Percentiles rank a stretch among this genome's conserved stretches.
These are phyloP conservation scores for Apodemus speciosus DNA, from an alignment of 2,113 vertebrate species.

Conservation along the genomic window DNA sequence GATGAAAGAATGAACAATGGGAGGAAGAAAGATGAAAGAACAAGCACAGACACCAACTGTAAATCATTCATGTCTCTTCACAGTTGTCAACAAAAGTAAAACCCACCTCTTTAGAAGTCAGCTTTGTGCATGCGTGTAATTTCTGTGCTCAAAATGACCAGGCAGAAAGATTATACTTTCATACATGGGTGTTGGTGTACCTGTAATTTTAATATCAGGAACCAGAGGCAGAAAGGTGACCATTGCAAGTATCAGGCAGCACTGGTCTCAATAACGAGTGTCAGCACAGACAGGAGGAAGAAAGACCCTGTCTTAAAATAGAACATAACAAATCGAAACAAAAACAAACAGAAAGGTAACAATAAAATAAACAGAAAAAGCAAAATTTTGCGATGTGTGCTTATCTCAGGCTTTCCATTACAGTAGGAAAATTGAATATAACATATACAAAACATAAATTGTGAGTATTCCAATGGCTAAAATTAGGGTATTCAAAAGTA, in stretches of 20 bases:
- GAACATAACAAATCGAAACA: neutral
- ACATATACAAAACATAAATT: no score
- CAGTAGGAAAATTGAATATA: neutral
- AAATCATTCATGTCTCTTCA: neutral
- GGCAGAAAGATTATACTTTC: neutral
- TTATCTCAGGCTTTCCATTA: neutral
- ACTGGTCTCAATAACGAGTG: neutral
- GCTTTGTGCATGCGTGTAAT: neutral
- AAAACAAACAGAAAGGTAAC: neutral
- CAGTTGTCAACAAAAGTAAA: neutral
- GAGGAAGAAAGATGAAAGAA: neutral
- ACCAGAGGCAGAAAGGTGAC: neutral
- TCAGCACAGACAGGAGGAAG: no score
- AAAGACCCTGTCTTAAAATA: neutral
- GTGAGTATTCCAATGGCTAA: neutral
- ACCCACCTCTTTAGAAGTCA: neutral
- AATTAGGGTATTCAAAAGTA: neutral
- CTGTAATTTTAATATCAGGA: neutral
- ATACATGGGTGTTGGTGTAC: neutral
- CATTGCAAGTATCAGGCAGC: neutral
- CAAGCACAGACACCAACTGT: neutral
- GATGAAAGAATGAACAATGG: neutral
- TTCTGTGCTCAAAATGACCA: neutral
- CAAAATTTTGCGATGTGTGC: neutral
- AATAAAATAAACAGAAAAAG: neutral